Evolutionary conservation across 2,113 vertebrate species (phyloP), one percentile per base, ranked within the genome.

Genomic region (Tiliqua scincoides): DNA sequence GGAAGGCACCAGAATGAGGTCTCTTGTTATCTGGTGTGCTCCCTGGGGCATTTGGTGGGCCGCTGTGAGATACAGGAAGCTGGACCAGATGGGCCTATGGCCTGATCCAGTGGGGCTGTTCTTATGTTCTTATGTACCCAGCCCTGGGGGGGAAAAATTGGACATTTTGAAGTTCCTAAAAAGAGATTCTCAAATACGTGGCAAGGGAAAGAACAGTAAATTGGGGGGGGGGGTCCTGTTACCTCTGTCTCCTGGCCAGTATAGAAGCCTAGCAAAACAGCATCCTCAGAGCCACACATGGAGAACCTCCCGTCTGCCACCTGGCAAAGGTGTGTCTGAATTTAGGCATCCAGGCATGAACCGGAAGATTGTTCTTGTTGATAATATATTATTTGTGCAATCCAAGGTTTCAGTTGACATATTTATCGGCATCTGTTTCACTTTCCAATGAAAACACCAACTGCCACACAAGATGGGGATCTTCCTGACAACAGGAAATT

Each of bases 341-440:
- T 27, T 6, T 2, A 21, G 11, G 15, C 32, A 52, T 7, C 30
- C 43, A 67, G 9, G 30, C 63, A 11, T 68, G 27, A 14, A 57
- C 71, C 61, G 37, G 17, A 35, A 84, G 37, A 74, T 23, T 6
- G 23, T 62, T 18, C 57, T 15, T 6, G 86, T 52, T 0, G 76
- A 35, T 18, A 0, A 0, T 73, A 72, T 14, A 21, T 59, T 63
- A n/a, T 23, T 37, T 0, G 0, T 1, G 2, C 18, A 3, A 67
- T 25, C 82, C 1, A 0, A 35, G 68, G 20, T 73, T 83, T 72
- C 27, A 10, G 82, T 35, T 43, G 82, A 20, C 54, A 61, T 61
- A 61, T 73, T 83, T 61, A 7, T 52, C 7, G 32, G 68, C 81
- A 59, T 83, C 81, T 59, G 48, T 57, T 72, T 59, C 6, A 4